Conservation (phyloP, 2,797 vertebrate species). For the Enteromius unitaeniatus region DNA sequence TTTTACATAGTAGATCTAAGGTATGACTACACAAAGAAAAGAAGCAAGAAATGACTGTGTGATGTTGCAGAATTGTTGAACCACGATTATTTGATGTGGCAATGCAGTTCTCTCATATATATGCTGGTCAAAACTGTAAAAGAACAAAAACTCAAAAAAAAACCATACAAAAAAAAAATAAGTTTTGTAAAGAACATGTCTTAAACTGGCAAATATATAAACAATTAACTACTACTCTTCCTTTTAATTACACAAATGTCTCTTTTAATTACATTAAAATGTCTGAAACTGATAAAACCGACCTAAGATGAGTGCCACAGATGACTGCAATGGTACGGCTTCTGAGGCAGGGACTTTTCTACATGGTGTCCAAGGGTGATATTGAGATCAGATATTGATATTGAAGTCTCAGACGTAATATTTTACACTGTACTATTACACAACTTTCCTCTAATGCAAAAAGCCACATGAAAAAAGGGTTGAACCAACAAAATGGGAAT, state of each 20-base stretch:
- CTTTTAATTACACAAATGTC: background rate
- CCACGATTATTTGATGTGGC: background rate
- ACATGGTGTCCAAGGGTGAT: too few species aligned
- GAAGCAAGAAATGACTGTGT: background rate
- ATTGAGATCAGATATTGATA: too few species aligned
- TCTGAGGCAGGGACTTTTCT: background rate
- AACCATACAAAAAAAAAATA: too few species aligned
- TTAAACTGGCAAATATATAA: too few species aligned
- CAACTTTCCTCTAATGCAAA: background rate
- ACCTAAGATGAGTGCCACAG: background rate
- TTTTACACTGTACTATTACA: background rate
- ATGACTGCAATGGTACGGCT: background rate
- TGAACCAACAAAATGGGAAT: slow-evolving; percentile 56
- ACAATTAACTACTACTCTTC: background rate
- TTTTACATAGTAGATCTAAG: background rate
- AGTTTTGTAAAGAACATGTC: background rate
- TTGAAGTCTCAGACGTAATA: background rate
- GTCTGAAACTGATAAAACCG: background rate
- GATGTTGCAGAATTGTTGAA: background rate
- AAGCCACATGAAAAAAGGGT: background rate
- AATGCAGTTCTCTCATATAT: background rate
- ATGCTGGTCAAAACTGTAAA: background rate
- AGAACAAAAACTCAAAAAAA: too few species aligned
- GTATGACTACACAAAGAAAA: background rate
- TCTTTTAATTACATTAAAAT: too few species aligned